A percentile compares a stretch with the other conserved stretches of the same genome.
Conservation (phyloP, 2,888 invertebrate species). For the Ormia ochracea region DNA sequence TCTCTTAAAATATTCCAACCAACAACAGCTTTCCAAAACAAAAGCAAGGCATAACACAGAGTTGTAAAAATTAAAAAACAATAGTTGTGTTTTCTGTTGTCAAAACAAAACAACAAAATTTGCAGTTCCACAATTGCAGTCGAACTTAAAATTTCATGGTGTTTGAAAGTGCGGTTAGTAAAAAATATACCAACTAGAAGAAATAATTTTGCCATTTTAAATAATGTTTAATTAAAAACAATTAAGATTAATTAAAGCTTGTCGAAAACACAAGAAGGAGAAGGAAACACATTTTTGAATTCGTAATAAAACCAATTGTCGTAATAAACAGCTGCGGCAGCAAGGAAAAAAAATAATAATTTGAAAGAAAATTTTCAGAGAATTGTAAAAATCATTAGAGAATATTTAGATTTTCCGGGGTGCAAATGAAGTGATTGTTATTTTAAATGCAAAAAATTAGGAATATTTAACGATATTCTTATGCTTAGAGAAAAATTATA, state of each 20-base stretch:
- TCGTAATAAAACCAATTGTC: not conserved
- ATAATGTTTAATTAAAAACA: slow-evolving; percentile 59
- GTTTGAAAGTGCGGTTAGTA: not conserved
- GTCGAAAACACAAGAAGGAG: not conserved
- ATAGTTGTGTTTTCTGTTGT: slow-evolving; percentile 14
- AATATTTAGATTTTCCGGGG: slow-evolving; percentile 19
- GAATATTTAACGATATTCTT: not conserved
- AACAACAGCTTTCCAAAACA: slow-evolving; percentile 19
- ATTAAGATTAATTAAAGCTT: slow-evolving; percentile 52
- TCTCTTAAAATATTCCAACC: not conserved
- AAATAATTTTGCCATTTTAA: slow-evolving; percentile 39
- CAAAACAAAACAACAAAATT: slow-evolving; percentile 51
- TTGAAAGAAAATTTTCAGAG: slow-evolving; percentile 21
- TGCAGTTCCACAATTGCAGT: slow-evolving; percentile 52
- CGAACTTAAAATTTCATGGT: not conserved
- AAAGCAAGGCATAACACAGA: not conserved
- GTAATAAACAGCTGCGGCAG: slow-evolving; percentile 38
- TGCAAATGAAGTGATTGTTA: not conserved
- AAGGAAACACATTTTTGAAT: slow-evolving; percentile 6
- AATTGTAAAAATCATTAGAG: slow-evolving; percentile 61
- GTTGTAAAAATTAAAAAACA: not conserved
- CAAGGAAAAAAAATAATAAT: not conserved
- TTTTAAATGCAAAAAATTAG: not conserved
- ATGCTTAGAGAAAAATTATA: too few relatives aligned
- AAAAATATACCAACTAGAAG: not conserved